Percentiles rank a stretch among this genome's conserved stretches.
phyloP scores from a whole-genome alignment of 2,113 vertebrate genomes.

The Pontoporia blainvillei region DNA sequence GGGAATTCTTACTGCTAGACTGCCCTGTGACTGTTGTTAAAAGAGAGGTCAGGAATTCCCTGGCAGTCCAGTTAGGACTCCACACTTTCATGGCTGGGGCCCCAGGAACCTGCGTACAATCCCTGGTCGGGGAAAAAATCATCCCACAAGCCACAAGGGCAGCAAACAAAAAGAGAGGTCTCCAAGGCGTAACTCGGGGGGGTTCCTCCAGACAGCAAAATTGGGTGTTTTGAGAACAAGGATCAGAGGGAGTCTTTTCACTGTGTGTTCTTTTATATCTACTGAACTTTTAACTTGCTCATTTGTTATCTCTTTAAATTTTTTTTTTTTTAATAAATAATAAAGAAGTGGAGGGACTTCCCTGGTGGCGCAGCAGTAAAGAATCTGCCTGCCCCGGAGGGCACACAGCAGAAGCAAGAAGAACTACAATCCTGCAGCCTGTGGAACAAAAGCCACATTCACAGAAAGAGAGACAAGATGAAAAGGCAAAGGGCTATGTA shows the following conservation, averaged over 20 bases:
- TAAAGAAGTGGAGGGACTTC: neutral
- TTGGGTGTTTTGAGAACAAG: neutral
- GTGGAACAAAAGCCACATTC: too few relatives aligned
- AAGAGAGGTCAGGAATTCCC: neutral
- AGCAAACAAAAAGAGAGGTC: neutral
- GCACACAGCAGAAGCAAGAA: too few relatives aligned
- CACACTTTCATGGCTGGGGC: neutral
- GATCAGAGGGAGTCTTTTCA: neutral
- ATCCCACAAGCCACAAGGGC: too few relatives aligned
- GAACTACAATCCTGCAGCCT: too few relatives aligned
- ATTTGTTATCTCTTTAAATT: neutral
- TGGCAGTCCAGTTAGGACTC: neutral
- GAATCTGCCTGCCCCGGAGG: too few relatives aligned
- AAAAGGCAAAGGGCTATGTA: too few relatives aligned
- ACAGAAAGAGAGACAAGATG: too few relatives aligned
- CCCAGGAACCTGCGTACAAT: neutral
- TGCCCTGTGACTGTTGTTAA: neutral
- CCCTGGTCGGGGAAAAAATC: neutral
- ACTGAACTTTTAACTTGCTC: neutral
- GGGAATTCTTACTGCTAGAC: neutral
- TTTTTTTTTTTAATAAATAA: neutral
- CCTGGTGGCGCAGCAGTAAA: too few relatives aligned
- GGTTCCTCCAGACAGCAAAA: neutral
- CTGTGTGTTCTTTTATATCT: neutral
- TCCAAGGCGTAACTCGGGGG: neutral